Evolutionary conservation across 1,140 invertebrate species (phyloP).

Genomic region (Drosophila arizonae): DNA sequence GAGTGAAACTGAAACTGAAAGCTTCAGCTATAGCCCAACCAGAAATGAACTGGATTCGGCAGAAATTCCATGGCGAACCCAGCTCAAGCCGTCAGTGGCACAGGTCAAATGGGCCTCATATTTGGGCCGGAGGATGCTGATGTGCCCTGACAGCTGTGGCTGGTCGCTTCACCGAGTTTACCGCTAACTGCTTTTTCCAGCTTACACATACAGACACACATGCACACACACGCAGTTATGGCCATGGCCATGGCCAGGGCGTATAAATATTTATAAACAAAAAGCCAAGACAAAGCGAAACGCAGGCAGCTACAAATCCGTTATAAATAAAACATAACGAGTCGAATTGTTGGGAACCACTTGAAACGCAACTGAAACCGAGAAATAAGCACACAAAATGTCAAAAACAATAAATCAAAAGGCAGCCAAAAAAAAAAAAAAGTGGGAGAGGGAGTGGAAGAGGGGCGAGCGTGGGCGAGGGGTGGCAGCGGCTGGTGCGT

Average conservation of each 20-base stretch:
- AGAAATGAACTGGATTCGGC: slow-evolving; percentile 36
- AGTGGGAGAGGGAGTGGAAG: background rate
- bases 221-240: slow-evolving; percentile 5
- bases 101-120: slow-evolving; percentile 42
- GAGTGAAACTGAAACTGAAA: slow-evolving; percentile 47
- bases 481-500: background rate
- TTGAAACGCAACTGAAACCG: slow-evolving; percentile 56
- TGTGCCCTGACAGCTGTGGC: slow-evolving; percentile 10
- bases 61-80: slow-evolving; percentile 71
- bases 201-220: background rate
- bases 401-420: slow-evolving; percentile 78
- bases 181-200: background rate
- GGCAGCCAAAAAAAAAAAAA: background rate
- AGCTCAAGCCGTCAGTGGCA: slow-evolving; percentile 48
- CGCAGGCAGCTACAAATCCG: slow-evolving; percentile 64
- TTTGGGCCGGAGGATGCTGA: slow-evolving; percentile 17
- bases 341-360: slow-evolving; percentile 60
- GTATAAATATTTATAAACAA: slow-evolving; percentile 76
- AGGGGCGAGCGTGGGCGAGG: background rate
- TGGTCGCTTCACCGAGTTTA: background rate
- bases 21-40: slow-evolving; percentile 3
- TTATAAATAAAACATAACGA: slow-evolving; percentile 80
- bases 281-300: slow-evolving; percentile 42
- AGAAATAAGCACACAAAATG: slow-evolving; percentile 67
- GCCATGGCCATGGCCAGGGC: background rate